Evolutionary conservation across 2,113 vertebrate species (phyloP).

Genomic region (Triplophysa dalaica): DNA sequence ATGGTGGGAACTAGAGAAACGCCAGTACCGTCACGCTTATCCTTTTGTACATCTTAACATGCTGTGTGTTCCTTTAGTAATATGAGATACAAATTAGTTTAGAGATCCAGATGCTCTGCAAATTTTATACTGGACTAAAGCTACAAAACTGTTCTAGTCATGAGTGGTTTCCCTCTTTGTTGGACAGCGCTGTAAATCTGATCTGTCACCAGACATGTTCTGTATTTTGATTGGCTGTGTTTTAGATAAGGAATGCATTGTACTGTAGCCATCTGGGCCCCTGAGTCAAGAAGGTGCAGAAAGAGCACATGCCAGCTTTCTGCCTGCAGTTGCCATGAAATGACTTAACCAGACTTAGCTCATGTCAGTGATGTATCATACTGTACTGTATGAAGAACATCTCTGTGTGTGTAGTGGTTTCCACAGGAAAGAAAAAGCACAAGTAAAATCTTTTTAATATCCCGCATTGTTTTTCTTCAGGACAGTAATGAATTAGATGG

Average conservation of each 20-base stretch:
- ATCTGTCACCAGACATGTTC: constrained; percentile 7
- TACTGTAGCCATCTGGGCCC: constrained; percentile 7
- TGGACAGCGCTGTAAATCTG: constrained; percentile 17
- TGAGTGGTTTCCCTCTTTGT: not conserved
- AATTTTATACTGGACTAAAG: not conserved
- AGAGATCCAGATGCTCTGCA: not conserved
- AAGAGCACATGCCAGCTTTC: not conserved
- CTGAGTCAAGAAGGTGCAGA: not conserved
- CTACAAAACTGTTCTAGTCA: constrained; percentile 4
- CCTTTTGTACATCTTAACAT: not conserved
- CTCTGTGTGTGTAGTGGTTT: not conserved
- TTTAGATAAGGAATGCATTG: not conserved
- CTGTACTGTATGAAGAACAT: not conserved
- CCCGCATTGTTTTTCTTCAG: too few relatives aligned
- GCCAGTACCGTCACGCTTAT: not conserved
- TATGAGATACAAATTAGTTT: too few relatives aligned
- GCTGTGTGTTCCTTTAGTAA: constrained; percentile 9
- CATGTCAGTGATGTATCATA: not conserved
- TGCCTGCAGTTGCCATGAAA: not conserved
- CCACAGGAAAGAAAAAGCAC: too few relatives aligned
- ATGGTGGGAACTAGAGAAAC: not conserved
- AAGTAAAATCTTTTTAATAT: too few relatives aligned
- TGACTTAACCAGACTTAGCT: too few relatives aligned
- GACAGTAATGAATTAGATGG: too few relatives aligned
- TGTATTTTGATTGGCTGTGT: constrained; percentile 9